Base-by-base conservation (phyloP, 2,888 invertebrate genomes). In the Epinotia brunnichana region DNA sequence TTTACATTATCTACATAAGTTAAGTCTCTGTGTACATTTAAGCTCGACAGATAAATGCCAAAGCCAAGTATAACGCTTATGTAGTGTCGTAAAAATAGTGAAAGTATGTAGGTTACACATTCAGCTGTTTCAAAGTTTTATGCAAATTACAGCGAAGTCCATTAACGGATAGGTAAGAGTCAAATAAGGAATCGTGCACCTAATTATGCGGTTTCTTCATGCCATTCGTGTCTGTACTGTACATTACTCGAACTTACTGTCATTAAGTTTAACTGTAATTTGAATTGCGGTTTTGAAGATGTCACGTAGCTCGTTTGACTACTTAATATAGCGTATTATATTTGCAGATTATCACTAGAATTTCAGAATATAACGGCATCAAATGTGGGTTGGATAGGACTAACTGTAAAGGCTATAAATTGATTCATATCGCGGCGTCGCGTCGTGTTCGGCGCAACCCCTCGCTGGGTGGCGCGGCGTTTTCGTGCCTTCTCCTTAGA, bases 361-460 rank as follows among this genome's bases (percentile, higher is more conserved):
- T 73, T 71, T 74, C 73, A 69, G 62, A 72, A 64, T 77, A 76
- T 61, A 71, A 76, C 70, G 67, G 75, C 72, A 67, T 60, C 69
- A 67, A 74, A 69, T 75, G 44, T 74, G 73, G 74, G 74, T 54
- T 75, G 75, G 74, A 77, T 75, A 75, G 74, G 76, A 77, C 73
- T 81, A 83, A 85, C 83, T 79, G 83, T 85, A 82, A 81, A 80
- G 75, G 83, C 74, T 80, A 83, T 84, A 85, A 84, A 83, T 85
- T 79, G 83, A 83, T 85, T 78, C 78, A 76, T 83, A 85, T 83
- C 82, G 79, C 78, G 78, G 80, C 79, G 81, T 63, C 80, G 80
- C 78, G 81, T 85, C 85, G 84, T 84, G 83, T 80, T 81, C 70
- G 79, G 83, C 78, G 76, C 85, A 85, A 82, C 83, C 83, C 82